These are phyloP conservation scores for Microtus pennsylvanicus DNA, from an alignment of 2,113 vertebrate species.

Conservation along the genomic window DNA sequence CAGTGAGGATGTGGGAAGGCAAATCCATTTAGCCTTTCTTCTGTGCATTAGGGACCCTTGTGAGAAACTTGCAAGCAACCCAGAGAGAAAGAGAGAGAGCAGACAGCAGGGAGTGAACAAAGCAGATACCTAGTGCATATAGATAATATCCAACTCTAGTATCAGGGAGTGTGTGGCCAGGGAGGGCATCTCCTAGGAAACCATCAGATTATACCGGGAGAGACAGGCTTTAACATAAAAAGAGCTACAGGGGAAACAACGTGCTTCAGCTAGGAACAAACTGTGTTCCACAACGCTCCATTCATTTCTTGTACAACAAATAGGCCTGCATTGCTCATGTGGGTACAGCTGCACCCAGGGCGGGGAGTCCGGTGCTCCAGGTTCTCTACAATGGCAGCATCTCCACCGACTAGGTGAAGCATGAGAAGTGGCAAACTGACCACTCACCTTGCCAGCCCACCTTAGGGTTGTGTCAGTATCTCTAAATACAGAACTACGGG, in stretches of 20 bases:
- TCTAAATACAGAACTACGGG: not conserved
- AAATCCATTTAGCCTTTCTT: constrained; percentile 69
- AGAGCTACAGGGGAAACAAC: constrained; percentile 83
- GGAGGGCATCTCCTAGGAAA: constrained; percentile 91
- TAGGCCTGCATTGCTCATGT: not conserved
- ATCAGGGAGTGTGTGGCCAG: constrained; percentile 84
- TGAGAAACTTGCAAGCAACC: constrained; percentile 82
- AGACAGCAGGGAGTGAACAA: constrained; percentile 84
- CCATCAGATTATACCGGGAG: constrained; percentile 88
- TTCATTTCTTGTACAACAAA: constrained; percentile 77
- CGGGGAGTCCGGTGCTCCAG: not conserved
- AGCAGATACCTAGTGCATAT: constrained; percentile 86
- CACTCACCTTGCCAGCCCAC: not conserved
- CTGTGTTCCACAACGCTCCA: constrained; percentile 76
- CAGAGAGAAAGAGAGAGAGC: constrained; percentile 6
- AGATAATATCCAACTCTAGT: constrained; percentile 86
- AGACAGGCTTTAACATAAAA: constrained; percentile 88
- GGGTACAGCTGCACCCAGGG: not conserved
- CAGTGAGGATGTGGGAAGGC: constrained; percentile 67
- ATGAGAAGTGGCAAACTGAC: not conserved
- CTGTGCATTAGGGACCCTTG: constrained; percentile 81
- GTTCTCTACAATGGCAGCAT: not conserved
- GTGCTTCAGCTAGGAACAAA: constrained; percentile 80
- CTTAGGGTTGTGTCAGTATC: not conserved
- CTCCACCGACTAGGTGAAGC: not conserved